Percentiles rank a stretch among this genome's conserved stretches.
Conservation (phyloP, 2,888 invertebrate genomes). For the Gryllus longicercus region DNA sequence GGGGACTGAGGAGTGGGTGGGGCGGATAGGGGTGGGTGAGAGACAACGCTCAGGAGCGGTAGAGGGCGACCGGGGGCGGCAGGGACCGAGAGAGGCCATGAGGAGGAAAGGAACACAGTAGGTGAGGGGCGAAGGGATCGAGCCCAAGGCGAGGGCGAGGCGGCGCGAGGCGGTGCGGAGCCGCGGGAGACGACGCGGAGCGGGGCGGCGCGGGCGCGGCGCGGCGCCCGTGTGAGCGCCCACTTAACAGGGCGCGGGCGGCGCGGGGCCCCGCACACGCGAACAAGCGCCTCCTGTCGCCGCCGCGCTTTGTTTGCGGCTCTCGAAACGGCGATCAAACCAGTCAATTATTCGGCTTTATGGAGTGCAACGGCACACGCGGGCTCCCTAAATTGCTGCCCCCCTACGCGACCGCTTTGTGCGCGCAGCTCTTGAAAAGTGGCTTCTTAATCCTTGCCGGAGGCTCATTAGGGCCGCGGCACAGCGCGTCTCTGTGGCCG, state of each 20-base stretch:
- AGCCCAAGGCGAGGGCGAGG: no score
- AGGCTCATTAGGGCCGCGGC: neutral
- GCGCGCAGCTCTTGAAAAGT: neutral
- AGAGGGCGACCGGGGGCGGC: no score
- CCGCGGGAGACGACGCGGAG: no score
- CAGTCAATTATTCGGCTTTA: slow-evolving; percentile 17
- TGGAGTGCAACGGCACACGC: slow-evolving; percentile 17
- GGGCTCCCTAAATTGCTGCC: slow-evolving; percentile 17
- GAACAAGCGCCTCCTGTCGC: neutral
- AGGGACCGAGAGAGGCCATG: no score
- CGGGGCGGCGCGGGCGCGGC: neutral
- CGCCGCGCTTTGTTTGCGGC: neutral
- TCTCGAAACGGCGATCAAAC: neutral
- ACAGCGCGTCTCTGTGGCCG: neutral
- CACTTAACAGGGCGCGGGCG: neutral
- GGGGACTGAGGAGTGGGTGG: no score
- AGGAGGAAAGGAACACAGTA: no score
- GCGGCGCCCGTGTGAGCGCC: neutral
- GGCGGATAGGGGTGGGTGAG: no score
- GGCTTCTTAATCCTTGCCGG: neutral
- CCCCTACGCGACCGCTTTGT: neutral
- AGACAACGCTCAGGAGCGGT: no score
- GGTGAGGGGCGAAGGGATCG: no score
- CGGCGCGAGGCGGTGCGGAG: no score
- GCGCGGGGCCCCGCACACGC: neutral